Base-by-base conservation (phyloP, 2,888 invertebrate species). In the Phorcus lineatus region DNA sequence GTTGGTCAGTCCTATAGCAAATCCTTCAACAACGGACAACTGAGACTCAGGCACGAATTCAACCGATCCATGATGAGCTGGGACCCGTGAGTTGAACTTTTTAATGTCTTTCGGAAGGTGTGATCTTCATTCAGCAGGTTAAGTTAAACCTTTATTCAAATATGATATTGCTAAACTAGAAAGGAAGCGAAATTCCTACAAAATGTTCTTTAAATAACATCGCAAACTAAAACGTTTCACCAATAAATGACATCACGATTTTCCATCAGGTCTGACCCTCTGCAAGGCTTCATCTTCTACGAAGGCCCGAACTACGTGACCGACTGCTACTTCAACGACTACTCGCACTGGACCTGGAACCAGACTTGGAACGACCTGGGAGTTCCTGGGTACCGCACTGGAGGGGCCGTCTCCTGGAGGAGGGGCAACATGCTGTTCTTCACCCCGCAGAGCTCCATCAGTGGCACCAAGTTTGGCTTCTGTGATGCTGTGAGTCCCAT, bases 251-350 rank as follows among this genome's bases (percentile, higher is more conserved):
- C 11, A 1, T 67, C 31, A 4, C 28, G 2, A 36, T 47, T 13
- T 11, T 24, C 9, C 13, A 28, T 52, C 77, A 83, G 83, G 17
- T 74, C 77, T 31, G 66, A 75, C 6, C 53, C 79, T 0, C 24
- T 80, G 24, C 80, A 79, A 22, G 83, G 78, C 13, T 31, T 78
- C n/a, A 36, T 53, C 57, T 70, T 83, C 22, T 83, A 81, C 75
- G 80, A 83, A n/a, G 83, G 83, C 0, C 83, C 83, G 13, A 67
- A 52, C 55, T 78, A 76, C 74, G 53, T 81, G 53, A 79, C 76
- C 19, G 53, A 80, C 74, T 77, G 77, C 62, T 80, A 78, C 80
- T 83, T 83, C 77, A 74, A 83, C 70, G 28, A 54, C 36, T 83
- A 74, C 79, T 19, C n/a, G 9, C 53, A 74, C 74, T 74, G 74